Conservation (phyloP, 2,113 vertebrate genomes). For the Brachirus orientalis region DNA sequence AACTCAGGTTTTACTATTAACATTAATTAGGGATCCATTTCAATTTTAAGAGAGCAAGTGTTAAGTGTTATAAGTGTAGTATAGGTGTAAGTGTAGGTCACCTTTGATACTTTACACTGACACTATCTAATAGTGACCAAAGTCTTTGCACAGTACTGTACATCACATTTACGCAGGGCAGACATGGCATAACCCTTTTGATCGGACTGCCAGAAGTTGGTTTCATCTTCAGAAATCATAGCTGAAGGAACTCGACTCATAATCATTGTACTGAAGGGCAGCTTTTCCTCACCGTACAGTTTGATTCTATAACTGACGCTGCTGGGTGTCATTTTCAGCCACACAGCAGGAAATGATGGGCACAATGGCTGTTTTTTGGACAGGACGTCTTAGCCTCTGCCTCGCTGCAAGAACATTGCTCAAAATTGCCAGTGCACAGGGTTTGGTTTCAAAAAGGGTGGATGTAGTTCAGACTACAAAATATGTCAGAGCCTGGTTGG, state of each 20-base stretch:
- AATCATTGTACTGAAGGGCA: slow-evolving; percentile 25
- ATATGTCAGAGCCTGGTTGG: slow-evolving; percentile 24
- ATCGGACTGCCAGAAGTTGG: neutral
- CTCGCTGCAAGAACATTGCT: slow-evolving; percentile 46
- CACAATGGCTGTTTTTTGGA: slow-evolving; percentile 49
- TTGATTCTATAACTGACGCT: slow-evolving; percentile 37
- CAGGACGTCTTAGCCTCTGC: slow-evolving; percentile 48
- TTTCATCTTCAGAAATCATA: slow-evolving; percentile 45
- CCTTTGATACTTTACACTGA: too few relatives aligned
- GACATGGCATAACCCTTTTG: too few relatives aligned
- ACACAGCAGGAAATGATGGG: slow-evolving; percentile 50
- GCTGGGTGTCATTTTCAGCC: slow-evolving; percentile 60
- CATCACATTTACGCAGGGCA: too few relatives aligned
- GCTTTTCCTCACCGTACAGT: slow-evolving; percentile 37
- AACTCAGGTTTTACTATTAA: too few relatives aligned
- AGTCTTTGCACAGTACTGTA: too few relatives aligned
- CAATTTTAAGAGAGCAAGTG: too few relatives aligned
- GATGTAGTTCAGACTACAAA: neutral
- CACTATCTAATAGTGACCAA: too few relatives aligned
- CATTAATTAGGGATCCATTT: too few relatives aligned
- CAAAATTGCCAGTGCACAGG: slow-evolving; percentile 51
- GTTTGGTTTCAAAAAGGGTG: too few relatives aligned
- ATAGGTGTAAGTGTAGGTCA: too few relatives aligned
- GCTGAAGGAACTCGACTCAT: slow-evolving; percentile 12
- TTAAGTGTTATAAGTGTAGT: too few relatives aligned